phyloP scores from a whole-genome alignment of 2,797 vertebrate species.

The Carcharodon carcharias region DNA sequence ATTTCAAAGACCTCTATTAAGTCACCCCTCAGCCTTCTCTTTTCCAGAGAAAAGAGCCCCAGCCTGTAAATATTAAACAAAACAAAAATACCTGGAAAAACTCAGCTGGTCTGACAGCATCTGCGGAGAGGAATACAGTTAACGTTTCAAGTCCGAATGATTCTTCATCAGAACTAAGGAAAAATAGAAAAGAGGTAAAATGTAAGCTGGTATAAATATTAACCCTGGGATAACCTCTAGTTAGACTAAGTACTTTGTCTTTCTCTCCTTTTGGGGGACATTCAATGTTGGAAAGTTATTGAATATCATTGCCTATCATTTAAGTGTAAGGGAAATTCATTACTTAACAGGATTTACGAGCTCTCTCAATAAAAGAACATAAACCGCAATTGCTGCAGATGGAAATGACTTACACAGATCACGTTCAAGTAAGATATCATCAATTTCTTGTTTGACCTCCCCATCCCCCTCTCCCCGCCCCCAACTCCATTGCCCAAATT shows the following conservation, averaged over 20 bases:
- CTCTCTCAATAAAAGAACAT: background rate
- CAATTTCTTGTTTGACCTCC: constrained; percentile 1
- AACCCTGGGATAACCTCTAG: background rate
- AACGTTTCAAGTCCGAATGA: too few relatives aligned
- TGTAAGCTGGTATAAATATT: background rate
- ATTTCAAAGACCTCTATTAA: background rate
- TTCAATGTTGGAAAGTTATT: background rate
- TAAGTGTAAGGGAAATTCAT: constrained; percentile 4
- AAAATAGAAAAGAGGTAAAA: too few relatives aligned
- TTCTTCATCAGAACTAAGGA: too few relatives aligned
- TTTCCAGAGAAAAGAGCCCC: background rate
- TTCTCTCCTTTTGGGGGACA: background rate
- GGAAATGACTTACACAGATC: constrained; percentile 20
- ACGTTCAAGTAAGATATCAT: background rate
- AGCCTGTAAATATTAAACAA: background rate
- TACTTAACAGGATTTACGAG: background rate
- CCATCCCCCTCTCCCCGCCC: background rate
- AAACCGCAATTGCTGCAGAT: background rate
- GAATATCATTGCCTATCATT: constrained; percentile 24
- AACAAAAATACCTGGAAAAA: too few relatives aligned
- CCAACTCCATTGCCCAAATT: background rate
- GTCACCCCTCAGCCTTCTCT: background rate
- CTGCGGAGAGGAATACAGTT: too few relatives aligned
- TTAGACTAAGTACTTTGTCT: background rate
- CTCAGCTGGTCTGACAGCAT: too few relatives aligned